Evolutionary conservation across 2,888 invertebrate species (phyloP), one percentile per base, ranked within the genome.

Genomic region (Gerris lacustris): DNA sequence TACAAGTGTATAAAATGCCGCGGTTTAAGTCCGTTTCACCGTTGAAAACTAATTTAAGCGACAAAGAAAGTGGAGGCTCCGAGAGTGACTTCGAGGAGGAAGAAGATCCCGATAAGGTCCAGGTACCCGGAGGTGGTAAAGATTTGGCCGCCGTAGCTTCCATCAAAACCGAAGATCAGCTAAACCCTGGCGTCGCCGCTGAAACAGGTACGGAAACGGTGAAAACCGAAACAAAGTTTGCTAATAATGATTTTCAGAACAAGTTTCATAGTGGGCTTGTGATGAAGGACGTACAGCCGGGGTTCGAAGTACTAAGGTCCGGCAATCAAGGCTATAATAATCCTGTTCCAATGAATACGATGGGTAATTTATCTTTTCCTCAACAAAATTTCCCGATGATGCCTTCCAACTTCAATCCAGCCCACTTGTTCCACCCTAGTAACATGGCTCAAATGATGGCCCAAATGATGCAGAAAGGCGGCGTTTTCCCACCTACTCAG

Each of bases 121-220:
- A 92, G 86, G 92, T 94, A 66, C 93, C 93, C 80, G 93, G 93
- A 76, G 93, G 93, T 15, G 93, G 93, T 17, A 92, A 91, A 79
- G 91, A 92, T 78, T 82, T 94, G 78, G 90, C 91, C 6, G 89
- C 92, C n/a, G 89, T 91, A 0, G 77, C 72, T 18, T 66, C 74
- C 15, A 64, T 73, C 7, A 73, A 67, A 68, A 66, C 73, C 67
- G 71, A 63, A 18, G 73, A 70, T 45, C 67, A 69, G n/a, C 31
- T 31, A 31, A 31, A 31, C 31, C 55, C 55, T 55, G 15, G 55
- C 55, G 15, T 11, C 9, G 55, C 11, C 45, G 67, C 64, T 67
- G 70, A 17, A 71, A 73, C 6, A 69, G 67, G 62, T 67, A 69
- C 62, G 67, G 63, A 70, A 63, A n/a, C 62, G 66, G 6, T 44